Evolutionary conservation across 2,888 invertebrate species (phyloP).

Genomic region (Pseudanteris insignis): DNA sequence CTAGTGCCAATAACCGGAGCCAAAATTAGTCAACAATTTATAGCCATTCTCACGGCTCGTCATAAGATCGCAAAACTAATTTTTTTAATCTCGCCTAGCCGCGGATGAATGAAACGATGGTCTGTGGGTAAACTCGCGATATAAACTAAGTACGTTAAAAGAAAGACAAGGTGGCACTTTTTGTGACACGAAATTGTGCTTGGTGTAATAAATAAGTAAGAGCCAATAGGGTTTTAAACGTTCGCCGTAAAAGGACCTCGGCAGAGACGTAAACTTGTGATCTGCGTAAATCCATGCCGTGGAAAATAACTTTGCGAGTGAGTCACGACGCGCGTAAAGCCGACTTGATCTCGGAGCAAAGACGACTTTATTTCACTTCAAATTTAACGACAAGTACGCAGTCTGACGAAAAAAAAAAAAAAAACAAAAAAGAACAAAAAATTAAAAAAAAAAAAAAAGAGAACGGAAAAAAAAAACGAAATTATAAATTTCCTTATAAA

Average conservation of each 20-base stretch:
- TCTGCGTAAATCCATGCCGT: slow-evolving; percentile 51
- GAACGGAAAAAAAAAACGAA: background rate
- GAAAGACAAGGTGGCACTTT: slow-evolving; percentile 42
- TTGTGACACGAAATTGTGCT: slow-evolving; percentile 39
- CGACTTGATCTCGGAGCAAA: slow-evolving; percentile 49
- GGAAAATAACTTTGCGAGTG: slow-evolving; percentile 41
- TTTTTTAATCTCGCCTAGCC: slow-evolving; percentile 20
- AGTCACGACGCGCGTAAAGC: slow-evolving; percentile 50
- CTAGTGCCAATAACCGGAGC: slow-evolving; percentile 3
- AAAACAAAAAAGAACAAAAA: too few species aligned
- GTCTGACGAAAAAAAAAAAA: too few species aligned
- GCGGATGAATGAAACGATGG: slow-evolving; percentile 29
- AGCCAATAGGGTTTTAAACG: slow-evolving; percentile 57
- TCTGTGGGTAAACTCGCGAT: slow-evolving; percentile 32
- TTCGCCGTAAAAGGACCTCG: slow-evolving; percentile 57
- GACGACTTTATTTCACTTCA: slow-evolving; percentile 59
- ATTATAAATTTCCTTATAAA: too few species aligned
- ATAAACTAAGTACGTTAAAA: slow-evolving; percentile 43
- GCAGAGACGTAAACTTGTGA: slow-evolving; percentile 54
- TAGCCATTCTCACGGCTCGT: slow-evolving; percentile 9
- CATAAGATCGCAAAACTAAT: slow-evolving; percentile 19
- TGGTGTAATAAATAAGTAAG: slow-evolving; percentile 59
- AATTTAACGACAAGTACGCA: slow-evolving; percentile 53
- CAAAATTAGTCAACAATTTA: slow-evolving; percentile 23
- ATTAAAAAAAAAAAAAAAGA: too few species aligned